These are phyloP conservation scores for Solea senegalensis DNA, from an alignment of 2,113 vertebrate species.

Conservation along the genomic window DNA sequence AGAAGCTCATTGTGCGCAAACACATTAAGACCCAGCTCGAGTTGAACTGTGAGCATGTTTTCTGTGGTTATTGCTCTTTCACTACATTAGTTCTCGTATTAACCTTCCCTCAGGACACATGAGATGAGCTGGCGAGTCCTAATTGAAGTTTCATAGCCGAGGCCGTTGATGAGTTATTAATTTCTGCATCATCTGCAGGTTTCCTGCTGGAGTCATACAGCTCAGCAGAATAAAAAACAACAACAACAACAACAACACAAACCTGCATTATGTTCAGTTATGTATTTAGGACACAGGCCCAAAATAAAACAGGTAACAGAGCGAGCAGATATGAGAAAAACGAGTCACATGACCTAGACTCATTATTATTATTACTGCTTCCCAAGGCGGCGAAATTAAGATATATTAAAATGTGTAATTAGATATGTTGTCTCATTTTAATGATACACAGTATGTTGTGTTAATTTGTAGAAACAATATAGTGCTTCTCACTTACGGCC, in stretches of 20 bases:
- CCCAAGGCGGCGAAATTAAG: too few species aligned
- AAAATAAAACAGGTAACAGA: not conserved
- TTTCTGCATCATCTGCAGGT: slow-evolving; percentile 28
- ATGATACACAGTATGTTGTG: too few species aligned
- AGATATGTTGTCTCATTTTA: too few species aligned
- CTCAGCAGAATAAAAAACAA: not conserved
- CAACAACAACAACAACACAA: not conserved
- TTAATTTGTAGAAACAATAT: too few species aligned
- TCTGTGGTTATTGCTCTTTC: slow-evolving; percentile 47
- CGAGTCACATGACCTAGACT: too few species aligned
- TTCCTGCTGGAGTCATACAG: slow-evolving; percentile 33
- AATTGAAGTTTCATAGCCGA: slow-evolving; percentile 59
- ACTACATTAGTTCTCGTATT: slow-evolving; percentile 60
- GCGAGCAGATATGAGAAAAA: not conserved
- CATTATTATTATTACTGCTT: too few species aligned
- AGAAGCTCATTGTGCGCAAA: slow-evolving; percentile 40
- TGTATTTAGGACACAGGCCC: not conserved
- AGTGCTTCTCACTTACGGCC: too few species aligned
- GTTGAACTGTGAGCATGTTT: slow-evolving; percentile 31
- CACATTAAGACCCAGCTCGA: slow-evolving; percentile 25
- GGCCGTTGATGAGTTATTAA: slow-evolving; percentile 50
- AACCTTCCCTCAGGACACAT: slow-evolving; percentile 62
- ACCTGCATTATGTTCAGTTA: not conserved
- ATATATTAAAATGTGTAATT: too few species aligned
- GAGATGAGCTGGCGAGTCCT: slow-evolving; percentile 43